These are phyloP conservation scores for Gortyna flavago DNA, from an alignment of 2,888 invertebrate genomes.

Conservation along the genomic window DNA sequence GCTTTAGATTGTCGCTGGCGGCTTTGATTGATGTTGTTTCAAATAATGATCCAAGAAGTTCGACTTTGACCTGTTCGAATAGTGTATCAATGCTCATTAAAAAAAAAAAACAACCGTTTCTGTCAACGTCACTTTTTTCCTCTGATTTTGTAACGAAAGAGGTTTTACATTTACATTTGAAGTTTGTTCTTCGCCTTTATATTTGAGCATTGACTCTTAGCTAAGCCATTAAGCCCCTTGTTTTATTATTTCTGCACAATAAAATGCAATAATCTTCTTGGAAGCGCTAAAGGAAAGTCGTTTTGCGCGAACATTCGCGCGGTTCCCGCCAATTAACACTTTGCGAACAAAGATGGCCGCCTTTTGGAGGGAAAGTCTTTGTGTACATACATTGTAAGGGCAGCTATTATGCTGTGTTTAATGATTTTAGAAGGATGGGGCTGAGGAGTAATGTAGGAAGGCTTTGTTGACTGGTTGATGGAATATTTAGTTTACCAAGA, in stretches of 20 bases:
- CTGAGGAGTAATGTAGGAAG: conserved; percentile 21
- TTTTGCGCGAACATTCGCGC: conserved; percentile 75
- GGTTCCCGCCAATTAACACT: conserved; percentile 87
- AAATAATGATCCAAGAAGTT: conserved; percentile 49
- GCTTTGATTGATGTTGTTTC: conserved; percentile 54
- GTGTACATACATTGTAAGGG: conserved; percentile 75
- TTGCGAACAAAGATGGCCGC: conserved; percentile 83
- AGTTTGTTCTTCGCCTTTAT: conserved; percentile 51
- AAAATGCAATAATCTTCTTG: conserved; percentile 76
- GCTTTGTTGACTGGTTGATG: conserved; percentile 33
- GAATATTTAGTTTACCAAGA: conserved; percentile 11
- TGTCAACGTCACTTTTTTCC: conserved; percentile 9
- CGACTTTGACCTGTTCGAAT: conserved; percentile 43
- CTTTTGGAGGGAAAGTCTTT: conserved; percentile 79
- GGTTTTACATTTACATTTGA: conserved; percentile 57
- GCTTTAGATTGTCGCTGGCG: conserved; percentile 56
- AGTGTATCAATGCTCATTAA: conserved; percentile 38
- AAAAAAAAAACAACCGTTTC: conserved; percentile 32
- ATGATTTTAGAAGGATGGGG: conserved; percentile 60
- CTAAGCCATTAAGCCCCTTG: conserved; percentile 62
- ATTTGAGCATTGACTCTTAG: conserved; percentile 62
- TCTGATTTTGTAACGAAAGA: conserved; percentile 43
- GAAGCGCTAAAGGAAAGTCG: conserved; percentile 72
- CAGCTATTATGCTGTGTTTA: conserved; percentile 76
- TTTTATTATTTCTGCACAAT: conserved; percentile 70